Evolutionary conservation across 2,888 invertebrate species (phyloP), one percentile per base, ranked within the genome.

Genomic region (Xanthorhoe spadicearia): DNA sequence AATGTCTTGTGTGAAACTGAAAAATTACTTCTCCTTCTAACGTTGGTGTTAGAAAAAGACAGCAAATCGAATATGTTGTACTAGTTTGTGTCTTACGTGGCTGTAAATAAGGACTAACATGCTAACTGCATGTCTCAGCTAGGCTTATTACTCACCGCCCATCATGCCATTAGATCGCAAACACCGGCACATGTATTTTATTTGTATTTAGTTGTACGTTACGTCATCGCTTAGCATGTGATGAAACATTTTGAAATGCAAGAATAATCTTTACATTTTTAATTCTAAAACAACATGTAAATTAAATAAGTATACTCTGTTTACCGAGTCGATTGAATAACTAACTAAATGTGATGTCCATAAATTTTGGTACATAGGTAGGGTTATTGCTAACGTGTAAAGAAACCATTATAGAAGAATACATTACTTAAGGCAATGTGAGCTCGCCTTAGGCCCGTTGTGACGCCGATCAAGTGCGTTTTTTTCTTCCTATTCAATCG

Each of bases 111-210:
- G n/a, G 55, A 54, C 51, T 66, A 67, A 59, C 60, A 43, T 65
- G 66, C 66, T 55, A 66, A 69, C 69, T 66, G 80, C 81, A 80
- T 78, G 81, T 64, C 64, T 68, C 61, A 13, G 56, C 10, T 59
- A 69, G 52, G 80, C 80, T 82, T 77, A 60, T 77, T 74, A 68
- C 69, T 75, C 80, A 82, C 80, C 59, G 77, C 74, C 80, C 83
- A 82, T 82, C 81, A n/a, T n/a, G 69, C 76, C 79, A 81, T 79
- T 78, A 78, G 78, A 67, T 62, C 78, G 77, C 75, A 78, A 77
- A 74, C 87, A 84, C 78, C 75, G 67, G 83, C 86, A 86, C 87
- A 69, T 81, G 77, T 74, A 77, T 75, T 79, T 82, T 78, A 70
- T 74, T 76, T 75, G 62, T 64, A 72, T 77, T 76, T 66, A 71